Conservation (phyloP, 2,113 vertebrate species). For the Erythrocercus mccallii region DNA sequence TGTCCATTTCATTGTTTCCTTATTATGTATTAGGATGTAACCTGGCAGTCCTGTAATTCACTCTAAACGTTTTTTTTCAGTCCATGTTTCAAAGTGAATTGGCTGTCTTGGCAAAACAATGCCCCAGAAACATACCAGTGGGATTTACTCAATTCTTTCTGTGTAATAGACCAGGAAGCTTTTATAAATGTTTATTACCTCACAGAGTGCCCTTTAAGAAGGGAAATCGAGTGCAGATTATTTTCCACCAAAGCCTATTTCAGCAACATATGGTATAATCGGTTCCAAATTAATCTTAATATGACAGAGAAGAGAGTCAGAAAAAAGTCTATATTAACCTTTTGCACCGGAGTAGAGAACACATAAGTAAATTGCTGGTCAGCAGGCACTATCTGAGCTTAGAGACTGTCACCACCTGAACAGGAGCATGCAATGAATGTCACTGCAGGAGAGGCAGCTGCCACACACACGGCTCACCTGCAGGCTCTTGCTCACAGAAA, state of each 20-base stretch:
- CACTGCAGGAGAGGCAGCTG: neutral
- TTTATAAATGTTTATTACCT: neutral
- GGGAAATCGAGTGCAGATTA: neutral
- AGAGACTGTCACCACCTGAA: neutral
- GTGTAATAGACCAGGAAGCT: neutral
- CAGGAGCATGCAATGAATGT: accelerated
- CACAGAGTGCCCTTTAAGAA: neutral
- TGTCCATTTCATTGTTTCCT: neutral
- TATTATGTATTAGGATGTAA: neutral
- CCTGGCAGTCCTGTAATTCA: neutral
- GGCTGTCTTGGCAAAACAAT: neutral
- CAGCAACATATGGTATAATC: neutral
- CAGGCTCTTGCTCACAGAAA: neutral
- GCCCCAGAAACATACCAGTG: neutral
- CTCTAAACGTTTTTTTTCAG: neutral
- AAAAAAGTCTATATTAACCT: neutral
- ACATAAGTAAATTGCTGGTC: accelerated
- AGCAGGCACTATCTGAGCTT: accelerated
- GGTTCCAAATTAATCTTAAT: neutral
- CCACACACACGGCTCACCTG: neutral
- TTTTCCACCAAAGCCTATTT: neutral
- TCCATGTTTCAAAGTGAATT: neutral
- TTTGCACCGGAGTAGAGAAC: neutral
- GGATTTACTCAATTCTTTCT: neutral
- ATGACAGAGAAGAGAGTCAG: neutral